phyloP scores from a whole-genome alignment of 2,888 invertebrate genomes.

The Diaphora mendica region DNA sequence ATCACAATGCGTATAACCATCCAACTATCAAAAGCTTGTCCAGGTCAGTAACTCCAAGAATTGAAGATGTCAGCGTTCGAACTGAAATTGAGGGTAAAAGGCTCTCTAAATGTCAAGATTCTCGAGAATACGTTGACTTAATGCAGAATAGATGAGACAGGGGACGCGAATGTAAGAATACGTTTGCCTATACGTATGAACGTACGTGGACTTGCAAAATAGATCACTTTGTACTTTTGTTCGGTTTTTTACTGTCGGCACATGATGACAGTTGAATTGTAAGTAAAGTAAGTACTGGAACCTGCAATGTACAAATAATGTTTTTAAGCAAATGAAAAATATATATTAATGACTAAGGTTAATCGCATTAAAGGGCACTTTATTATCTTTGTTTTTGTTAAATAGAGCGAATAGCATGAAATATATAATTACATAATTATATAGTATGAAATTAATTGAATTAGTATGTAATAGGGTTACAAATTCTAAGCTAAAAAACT shows the following conservation, averaged over 20 bases:
- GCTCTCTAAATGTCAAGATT: constrained; percentile 53
- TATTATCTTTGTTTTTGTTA: background rate
- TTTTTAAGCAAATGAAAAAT: background rate
- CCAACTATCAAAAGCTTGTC: constrained; percentile 73
- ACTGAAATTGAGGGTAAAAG: constrained; percentile 67
- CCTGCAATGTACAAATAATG: background rate
- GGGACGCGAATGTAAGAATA: constrained; percentile 14
- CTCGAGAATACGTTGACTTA: constrained; percentile 48
- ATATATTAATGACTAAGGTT: background rate
- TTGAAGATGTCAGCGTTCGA: constrained; percentile 59
- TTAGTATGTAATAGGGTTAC: background rate
- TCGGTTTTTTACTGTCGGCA: constrained; percentile 4
- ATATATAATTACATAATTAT: background rate
- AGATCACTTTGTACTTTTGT: constrained; percentile 13
- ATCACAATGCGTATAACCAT: constrained; percentile 63
- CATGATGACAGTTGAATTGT: constrained; percentile 8
- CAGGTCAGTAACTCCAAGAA: constrained; percentile 71
- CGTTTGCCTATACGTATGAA: constrained; percentile 3
- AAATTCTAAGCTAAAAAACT: background rate
- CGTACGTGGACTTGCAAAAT: constrained; percentile 12
- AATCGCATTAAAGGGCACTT: background rate
- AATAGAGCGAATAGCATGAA: background rate
- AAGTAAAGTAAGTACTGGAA: background rate
- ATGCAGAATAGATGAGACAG: constrained; percentile 41
- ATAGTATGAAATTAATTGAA: background rate